Evolutionary conservation across 2,888 invertebrate species (phyloP), one percentile per base, ranked within the genome.

Genomic region (Acheta domesticus): DNA sequence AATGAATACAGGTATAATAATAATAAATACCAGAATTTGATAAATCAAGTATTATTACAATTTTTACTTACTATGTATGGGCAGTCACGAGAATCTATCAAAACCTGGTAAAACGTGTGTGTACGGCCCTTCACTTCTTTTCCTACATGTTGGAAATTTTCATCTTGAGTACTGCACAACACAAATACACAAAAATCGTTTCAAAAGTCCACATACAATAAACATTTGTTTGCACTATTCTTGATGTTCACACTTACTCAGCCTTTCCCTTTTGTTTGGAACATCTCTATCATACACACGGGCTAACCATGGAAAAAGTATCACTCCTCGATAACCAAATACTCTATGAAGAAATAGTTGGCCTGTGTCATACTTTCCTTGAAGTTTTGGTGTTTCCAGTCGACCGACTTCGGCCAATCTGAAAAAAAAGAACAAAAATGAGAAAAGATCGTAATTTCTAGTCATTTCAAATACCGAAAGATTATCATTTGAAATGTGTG

Each of bases 271-370:
- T 85, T 92, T 92, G 84, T 90, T 91, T 2, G 93, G 93, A 79
- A 93, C 89, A 89, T 98, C 97, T 84, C 98, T 90, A 85, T 99
- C 98, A 85, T 97, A 98, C 1, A 98, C 96, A 85, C 96, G 91
- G 12, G 98, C 98, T 81, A 96, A 88, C 98, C 99, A 99, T 1
- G 99, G 98, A 86, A 99, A 99, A 78, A 99, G 89, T 80, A 99
- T 93, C 19, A 99, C 97, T 8, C 99, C 99, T 84, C 99, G 91
- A 86, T 99, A 99, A 20, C 98, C 98, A 87, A 99, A 99, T 21
- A 99, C 94, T 85, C 96, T 92, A 86, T 99, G 99, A 79, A 99
- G 89, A 87, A 99, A 98, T 81, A 98, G 89, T 88, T 98, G 98
- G 14, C 98, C 98, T 5, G 98, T 97, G 85, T 96, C 96, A 89